phyloP scores from a whole-genome alignment of 2,888 invertebrate species.

The Drosophila lutescens region DNA sequence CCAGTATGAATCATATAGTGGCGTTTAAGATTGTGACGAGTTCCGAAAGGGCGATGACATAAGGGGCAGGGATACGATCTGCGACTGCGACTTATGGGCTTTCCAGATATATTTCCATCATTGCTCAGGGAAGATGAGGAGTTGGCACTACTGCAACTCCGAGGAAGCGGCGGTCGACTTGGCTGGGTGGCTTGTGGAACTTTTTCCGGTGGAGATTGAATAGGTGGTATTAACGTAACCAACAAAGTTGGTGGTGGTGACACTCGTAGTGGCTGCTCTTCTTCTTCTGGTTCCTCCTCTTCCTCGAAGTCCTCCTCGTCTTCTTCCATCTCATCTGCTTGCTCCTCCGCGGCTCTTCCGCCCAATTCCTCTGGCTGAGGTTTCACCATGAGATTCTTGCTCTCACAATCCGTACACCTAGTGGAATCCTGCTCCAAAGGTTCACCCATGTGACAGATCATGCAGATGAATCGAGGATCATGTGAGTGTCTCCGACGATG shows the following conservation, averaged over 20 bases:
- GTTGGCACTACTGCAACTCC: conserved; percentile 66
- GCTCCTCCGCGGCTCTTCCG: conserved; percentile 7
- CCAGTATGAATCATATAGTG: conserved; percentile 84
- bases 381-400: conserved; percentile 68
- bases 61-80: conserved; percentile 82
- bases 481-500: conserved; percentile 82
- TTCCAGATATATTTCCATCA: conserved; percentile 32
- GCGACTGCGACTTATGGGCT: conserved; percentile 49
- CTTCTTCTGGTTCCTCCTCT: conserved; percentile 5
- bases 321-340: conserved; percentile 28
- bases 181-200: conserved; percentile 15
- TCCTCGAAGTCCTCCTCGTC: conserved; percentile 19
- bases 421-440: conserved; percentile 82
- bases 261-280: neutral
- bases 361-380: conserved; percentile 41
- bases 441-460: conserved; percentile 79
- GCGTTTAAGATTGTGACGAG: conserved; percentile 83
- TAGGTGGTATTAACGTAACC: conserved; percentile 51
- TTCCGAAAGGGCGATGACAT: conserved; percentile 83
- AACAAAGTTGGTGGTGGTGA: conserved; percentile 36
- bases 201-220: conserved; percentile 18
- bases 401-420: conserved; percentile 81
- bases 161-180: conserved; percentile 42
- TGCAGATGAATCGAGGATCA: conserved; percentile 80
- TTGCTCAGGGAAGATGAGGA: conserved; percentile 70